phyloP scores from a whole-genome alignment of 2,797 vertebrate genomes.

The Champsocephalus gunnari region DNA sequence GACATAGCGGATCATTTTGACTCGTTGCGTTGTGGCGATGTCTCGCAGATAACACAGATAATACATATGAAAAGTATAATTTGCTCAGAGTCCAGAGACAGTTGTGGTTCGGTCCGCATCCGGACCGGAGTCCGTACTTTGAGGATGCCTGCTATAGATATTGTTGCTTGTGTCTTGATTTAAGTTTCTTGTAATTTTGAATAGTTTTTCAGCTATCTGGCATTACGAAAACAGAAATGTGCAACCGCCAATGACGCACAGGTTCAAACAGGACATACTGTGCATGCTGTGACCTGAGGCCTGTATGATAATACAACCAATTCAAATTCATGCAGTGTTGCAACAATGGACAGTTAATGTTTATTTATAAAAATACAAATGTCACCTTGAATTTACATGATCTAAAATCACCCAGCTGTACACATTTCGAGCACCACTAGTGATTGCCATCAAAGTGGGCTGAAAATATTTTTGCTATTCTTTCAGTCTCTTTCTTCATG shows the following conservation, averaged over 20 bases:
- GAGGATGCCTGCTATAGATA: neutral
- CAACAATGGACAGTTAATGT: slow-evolving; percentile 43
- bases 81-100: no score
- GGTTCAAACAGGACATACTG: neutral
- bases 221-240: neutral
- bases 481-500: slow-evolving; percentile 79
- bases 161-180: neutral
- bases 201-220: neutral
- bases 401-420: slow-evolving; percentile 12
- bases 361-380: slow-evolving; percentile 76
- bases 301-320: neutral
- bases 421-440: slow-evolving; percentile 28
- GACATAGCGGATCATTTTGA: no score
- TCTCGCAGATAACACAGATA: no score
- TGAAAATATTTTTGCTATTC: slow-evolving; percentile 85
- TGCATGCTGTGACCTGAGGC: neutral
- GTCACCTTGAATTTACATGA: slow-evolving; percentile 56
- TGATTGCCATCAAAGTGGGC: slow-evolving; percentile 72
- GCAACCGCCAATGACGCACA: neutral
- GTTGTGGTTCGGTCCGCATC: no score
- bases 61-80: no score
- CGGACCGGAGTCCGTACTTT: no score
- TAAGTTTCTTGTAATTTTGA: neutral
- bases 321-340: neutral
- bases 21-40: no score